Evolutionary conservation across 2,797 vertebrate species (phyloP).

Genomic region (Galagoides demidoff): DNA sequence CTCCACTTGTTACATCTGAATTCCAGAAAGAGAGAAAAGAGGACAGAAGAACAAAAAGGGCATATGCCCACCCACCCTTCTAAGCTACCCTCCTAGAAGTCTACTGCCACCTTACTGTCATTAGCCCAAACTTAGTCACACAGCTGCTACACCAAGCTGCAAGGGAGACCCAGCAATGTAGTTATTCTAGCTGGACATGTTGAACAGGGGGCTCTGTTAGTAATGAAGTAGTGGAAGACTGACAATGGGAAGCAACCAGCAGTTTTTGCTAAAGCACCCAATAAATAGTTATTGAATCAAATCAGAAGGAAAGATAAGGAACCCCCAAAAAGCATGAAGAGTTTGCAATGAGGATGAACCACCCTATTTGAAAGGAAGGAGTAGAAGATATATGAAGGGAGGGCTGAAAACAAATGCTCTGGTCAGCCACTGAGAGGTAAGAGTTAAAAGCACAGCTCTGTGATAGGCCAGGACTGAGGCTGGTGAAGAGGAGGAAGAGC

Average conservation of each 20-base stretch:
- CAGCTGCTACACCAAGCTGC: not conserved
- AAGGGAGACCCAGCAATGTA: not conserved
- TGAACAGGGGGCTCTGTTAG: not conserved
- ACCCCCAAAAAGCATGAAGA: not conserved
- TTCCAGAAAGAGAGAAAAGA: slow-evolving; percentile 35
- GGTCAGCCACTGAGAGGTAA: not conserved
- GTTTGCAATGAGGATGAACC: not conserved
- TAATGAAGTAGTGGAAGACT: not conserved
- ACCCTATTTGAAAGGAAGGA: not conserved
- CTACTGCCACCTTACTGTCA: not conserved
- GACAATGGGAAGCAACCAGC: not conserved
- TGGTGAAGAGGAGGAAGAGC: not conserved
- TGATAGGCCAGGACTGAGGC: not conserved
- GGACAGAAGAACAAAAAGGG: not conserved
- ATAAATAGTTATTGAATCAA: not conserved
- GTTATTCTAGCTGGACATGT: not conserved
- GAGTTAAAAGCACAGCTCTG: not conserved
- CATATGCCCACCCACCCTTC: not conserved
- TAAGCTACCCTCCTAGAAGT: not conserved
- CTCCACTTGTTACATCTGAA: not conserved
- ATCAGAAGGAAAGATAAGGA: not conserved
- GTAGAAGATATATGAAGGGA: not conserved
- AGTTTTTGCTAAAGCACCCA: not conserved
- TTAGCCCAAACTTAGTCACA: not conserved
- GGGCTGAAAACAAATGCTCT: not conserved